Conservation (phyloP, 1,140 invertebrate species). For the Scaptomyza pallida region DNA sequence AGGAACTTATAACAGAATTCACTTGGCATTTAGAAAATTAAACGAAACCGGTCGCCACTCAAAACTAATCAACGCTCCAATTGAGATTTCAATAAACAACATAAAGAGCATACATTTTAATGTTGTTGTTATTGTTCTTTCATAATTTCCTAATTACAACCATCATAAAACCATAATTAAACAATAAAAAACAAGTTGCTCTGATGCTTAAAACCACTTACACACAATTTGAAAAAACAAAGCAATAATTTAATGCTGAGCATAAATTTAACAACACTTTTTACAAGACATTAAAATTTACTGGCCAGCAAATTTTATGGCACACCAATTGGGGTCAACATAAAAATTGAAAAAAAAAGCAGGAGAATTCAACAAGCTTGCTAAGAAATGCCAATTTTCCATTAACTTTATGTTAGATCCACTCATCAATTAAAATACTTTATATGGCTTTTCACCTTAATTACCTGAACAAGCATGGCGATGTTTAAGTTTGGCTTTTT, state of each 20-base stretch:
- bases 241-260: conserved; percentile 58
- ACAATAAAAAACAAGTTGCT: conserved; percentile 51
- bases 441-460: conserved; percentile 8
- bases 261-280: conserved; percentile 59
- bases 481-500: conserved; percentile 29
- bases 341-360: conserved; percentile 20
- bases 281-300: conserved; percentile 51
- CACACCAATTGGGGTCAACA: conserved; percentile 59
- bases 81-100: conserved; percentile 44
- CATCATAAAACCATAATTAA: conserved; percentile 70
- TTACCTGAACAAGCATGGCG: conserved; percentile 15
- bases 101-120: conserved; percentile 38
- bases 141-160: conserved; percentile 63
- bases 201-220: conserved; percentile 47
- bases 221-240: conserved; percentile 62
- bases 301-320: conserved; percentile 51
- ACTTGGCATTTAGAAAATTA: background rate
- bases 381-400: conserved; percentile 18
- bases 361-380: conserved; percentile 28
- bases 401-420: conserved; percentile 1
- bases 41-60: background rate
- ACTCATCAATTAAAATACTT: conserved; percentile 1
- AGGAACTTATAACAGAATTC: background rate
- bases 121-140: conserved; percentile 28
- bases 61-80: conserved; percentile 18